Percentiles rank a stretch among this genome's conserved stretches.
phyloP scores from a whole-genome alignment of 2,888 invertebrate species.

The Dorcus parallelipipedus region DNA sequence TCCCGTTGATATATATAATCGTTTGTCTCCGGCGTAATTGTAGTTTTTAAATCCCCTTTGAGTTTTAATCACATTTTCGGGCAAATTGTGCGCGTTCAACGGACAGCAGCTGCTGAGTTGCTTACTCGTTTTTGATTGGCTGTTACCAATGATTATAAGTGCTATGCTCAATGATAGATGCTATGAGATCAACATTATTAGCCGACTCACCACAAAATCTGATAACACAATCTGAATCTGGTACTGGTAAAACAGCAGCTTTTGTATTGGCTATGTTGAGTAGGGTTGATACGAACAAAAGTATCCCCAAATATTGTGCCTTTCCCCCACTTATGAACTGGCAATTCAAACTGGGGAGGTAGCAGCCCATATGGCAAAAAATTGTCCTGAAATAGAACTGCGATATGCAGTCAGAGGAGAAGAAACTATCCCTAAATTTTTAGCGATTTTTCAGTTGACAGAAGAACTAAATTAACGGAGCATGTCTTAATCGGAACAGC shows the following conservation, averaged over 20 bases:
- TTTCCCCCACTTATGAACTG: constrained; percentile 97
- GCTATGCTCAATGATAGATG: no score
- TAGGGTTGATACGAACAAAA: constrained; percentile 77
- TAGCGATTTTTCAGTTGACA: constrained; percentile 54
- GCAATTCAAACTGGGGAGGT: constrained; percentile 97
- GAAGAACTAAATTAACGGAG: constrained; percentile 70
- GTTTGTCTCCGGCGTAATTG: no score
- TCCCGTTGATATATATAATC: no score
- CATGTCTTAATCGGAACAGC: constrained; percentile 98
- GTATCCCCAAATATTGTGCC: constrained; percentile 88
- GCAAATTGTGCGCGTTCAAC: no score
- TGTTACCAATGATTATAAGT: no score
- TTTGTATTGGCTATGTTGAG: constrained; percentile 96
- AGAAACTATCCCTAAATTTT: constrained; percentile 48
- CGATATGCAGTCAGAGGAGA: constrained; percentile 93
- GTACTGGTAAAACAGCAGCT: constrained; percentile 99
- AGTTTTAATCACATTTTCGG: no score
- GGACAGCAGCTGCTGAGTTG: no score
- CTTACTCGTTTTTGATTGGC: no score
- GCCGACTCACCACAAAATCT: constrained; percentile 96
- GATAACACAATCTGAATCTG: constrained; percentile 99
- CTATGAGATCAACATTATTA: constrained; percentile 84
- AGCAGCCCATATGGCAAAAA: constrained; percentile 93
- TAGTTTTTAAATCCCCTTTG: no score
- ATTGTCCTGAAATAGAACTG: constrained; percentile 85